Evolutionary conservation across 2,113 vertebrate genomes (phyloP).

Genomic region (Garra rufa): DNA sequence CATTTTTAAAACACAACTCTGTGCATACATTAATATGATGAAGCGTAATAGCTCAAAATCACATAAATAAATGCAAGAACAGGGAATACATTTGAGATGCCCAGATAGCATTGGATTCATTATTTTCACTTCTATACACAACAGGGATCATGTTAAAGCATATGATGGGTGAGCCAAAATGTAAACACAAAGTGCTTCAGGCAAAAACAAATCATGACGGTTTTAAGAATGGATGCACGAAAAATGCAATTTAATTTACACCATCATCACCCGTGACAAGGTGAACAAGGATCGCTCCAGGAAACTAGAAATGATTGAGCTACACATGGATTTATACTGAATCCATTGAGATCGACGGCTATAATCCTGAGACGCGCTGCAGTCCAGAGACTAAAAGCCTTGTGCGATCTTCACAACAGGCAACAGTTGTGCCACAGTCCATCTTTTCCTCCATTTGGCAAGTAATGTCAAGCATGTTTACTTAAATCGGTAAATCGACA

Average conservation of each 20-base stretch:
- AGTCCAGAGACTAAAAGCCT: neutral
- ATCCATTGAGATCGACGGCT: slow-evolving; percentile 34
- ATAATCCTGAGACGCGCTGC: slow-evolving; percentile 48
- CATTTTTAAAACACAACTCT: slow-evolving; percentile 21
- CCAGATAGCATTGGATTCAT: neutral
- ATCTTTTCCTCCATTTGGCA: slow-evolving; percentile 57
- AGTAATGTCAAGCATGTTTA: slow-evolving; percentile 50
- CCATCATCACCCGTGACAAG: neutral
- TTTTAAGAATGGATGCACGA: slow-evolving; percentile 11
- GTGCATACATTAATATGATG: slow-evolving; percentile 36
- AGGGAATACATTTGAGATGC: slow-evolving; percentile 31
- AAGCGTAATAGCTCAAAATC: slow-evolving; percentile 40
- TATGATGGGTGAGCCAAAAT: neutral
- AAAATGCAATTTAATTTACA: slow-evolving; percentile 47
- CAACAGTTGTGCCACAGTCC: slow-evolving; percentile 28
- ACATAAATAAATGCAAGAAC: slow-evolving; percentile 50
- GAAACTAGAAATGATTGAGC: slow-evolving; percentile 8
- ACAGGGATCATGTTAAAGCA: neutral
- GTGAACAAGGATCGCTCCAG: neutral
- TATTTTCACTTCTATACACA: slow-evolving; percentile 13
- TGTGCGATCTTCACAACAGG: slow-evolving; percentile 34
- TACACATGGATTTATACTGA: slow-evolving; percentile 40
- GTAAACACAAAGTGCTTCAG: slow-evolving; percentile 65
- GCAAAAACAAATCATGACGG: slow-evolving; percentile 60
- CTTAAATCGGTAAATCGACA: slow-evolving; percentile 44